A percentile compares a stretch with the other conserved stretches of the same genome.
Evolutionary conservation across 2,113 vertebrate species (phyloP).

Genomic region (Hoplias malabaricus): DNA sequence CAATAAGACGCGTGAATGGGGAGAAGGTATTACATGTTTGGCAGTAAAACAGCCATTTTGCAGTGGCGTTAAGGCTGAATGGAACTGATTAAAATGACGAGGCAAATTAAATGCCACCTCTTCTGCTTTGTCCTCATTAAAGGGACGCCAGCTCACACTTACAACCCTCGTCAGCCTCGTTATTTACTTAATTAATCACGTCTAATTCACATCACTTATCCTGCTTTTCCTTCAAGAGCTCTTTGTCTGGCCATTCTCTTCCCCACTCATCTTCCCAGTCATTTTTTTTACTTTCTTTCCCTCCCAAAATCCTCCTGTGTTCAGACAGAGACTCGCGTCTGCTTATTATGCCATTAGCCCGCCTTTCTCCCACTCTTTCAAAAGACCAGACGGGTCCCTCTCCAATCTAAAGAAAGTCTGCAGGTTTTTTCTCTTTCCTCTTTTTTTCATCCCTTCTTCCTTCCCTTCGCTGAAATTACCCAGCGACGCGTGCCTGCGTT

Average conservation of each 20-base stretch:
- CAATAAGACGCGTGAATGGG: constrained; percentile 45
- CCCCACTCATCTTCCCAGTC: constrained; percentile 55
- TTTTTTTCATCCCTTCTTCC: constrained; percentile 45
- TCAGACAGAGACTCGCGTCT: constrained; percentile 71
- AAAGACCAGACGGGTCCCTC: constrained; percentile 79
- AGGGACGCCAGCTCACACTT: constrained; percentile 68
- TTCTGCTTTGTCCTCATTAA: constrained; percentile 78
- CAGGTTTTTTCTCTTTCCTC: constrained; percentile 53
- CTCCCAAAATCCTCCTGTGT: constrained; percentile 52
- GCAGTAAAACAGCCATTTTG: constrained; percentile 46
- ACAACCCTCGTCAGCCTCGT: constrained; percentile 69
- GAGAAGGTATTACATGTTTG: constrained; percentile 45
- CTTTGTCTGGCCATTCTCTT: constrained; percentile 61
- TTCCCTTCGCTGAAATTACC: constrained; percentile 81
- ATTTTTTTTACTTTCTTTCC: constrained; percentile 57
- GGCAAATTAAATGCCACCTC: constrained; percentile 67
- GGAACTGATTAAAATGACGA: constrained; percentile 56
- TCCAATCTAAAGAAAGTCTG: constrained; percentile 80
- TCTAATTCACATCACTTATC: constrained; percentile 69
- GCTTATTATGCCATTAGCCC: constrained; percentile 83
- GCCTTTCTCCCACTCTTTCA: constrained; percentile 66
- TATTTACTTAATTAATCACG: constrained; percentile 79
- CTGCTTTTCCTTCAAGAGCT: constrained; percentile 67
- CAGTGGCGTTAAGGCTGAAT: constrained; percentile 38
- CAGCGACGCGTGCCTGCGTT: constrained; percentile 83